Percentiles rank a stretch among this genome's conserved stretches.
phyloP scores from a whole-genome alignment of 1,140 invertebrate species.

The Drosophila repleta region DNA sequence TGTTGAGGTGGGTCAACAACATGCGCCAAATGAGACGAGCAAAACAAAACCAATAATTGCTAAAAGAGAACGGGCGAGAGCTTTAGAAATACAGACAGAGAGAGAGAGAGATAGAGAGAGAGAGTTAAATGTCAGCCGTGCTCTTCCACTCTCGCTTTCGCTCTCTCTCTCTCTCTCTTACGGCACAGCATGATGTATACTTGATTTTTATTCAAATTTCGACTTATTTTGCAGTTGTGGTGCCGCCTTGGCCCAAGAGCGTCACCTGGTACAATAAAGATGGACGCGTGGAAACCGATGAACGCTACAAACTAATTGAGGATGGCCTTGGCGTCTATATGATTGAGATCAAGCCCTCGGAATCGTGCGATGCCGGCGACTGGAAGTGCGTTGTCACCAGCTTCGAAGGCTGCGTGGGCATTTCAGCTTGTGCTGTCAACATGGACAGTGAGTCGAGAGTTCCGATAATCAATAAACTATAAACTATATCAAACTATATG shows the following conservation, averaged over 20 bases:
- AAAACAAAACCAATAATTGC: slow-evolving; percentile 75
- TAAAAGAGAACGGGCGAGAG: slow-evolving; percentile 1
- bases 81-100: too few relatives aligned
- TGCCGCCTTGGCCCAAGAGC: slow-evolving; percentile 91
- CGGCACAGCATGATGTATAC: slow-evolving; percentile 25
- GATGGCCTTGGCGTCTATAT: slow-evolving; percentile 92
- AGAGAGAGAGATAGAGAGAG: not conserved
- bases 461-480: not conserved
- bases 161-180: slow-evolving; percentile 8
- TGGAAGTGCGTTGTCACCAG: slow-evolving; percentile 94
- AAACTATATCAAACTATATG: not conserved
- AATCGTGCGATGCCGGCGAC: slow-evolving; percentile 92
- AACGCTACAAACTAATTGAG: slow-evolving; percentile 89
- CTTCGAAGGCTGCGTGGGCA: slow-evolving; percentile 88
- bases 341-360: slow-evolving; percentile 89
- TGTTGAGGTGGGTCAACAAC: slow-evolving; percentile 81
- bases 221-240: slow-evolving; percentile 86
- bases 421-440: slow-evolving; percentile 88
- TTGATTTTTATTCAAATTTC: slow-evolving; percentile 8
- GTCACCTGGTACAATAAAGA: slow-evolving; percentile 94
- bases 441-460: slow-evolving; percentile 86
- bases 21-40: slow-evolving; percentile 57
- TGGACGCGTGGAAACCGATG: slow-evolving; percentile 88
- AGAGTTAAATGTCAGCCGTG: not conserved
- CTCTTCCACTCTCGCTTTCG: slow-evolving; percentile 8